phyloP scores from a whole-genome alignment of 2,113 vertebrate species.

The Oncorhynchus masou region DNA sequence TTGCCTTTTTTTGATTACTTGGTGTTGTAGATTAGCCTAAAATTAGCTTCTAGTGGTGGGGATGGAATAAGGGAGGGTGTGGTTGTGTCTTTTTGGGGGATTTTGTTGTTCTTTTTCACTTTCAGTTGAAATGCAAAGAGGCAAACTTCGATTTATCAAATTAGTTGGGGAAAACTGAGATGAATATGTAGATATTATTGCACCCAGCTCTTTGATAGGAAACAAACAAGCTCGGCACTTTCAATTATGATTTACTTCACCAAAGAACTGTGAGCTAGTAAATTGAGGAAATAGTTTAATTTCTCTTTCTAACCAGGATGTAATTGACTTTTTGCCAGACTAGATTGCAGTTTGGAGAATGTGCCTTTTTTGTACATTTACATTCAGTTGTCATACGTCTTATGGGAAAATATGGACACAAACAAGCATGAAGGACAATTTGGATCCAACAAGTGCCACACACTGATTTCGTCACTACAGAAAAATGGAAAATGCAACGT shows the following conservation, averaged over 20 bases:
- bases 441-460: constrained; percentile 92
- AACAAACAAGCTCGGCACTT: constrained; percentile 91
- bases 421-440: constrained; percentile 87
- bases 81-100: constrained; percentile 50
- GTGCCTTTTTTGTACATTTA: constrained; percentile 98
- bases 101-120: constrained; percentile 70
- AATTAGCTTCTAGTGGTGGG: constrained; percentile 61
- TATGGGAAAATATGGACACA: constrained; percentile 85
- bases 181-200: constrained; percentile 67
- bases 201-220: constrained; percentile 85
- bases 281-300: constrained; percentile 71
- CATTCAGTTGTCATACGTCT: constrained; percentile 81
- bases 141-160: constrained; percentile 84
- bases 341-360: constrained; percentile 90
- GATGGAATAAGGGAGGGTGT: constrained; percentile 19
- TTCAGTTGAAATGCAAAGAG: constrained; percentile 76
- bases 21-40: constrained; percentile 82
- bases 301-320: constrained; percentile 83
- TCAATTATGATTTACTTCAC: constrained; percentile 89
- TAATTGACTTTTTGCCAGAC: constrained; percentile 86
- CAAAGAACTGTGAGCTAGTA: constrained; percentile 93
- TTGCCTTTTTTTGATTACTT: constrained; percentile 80
- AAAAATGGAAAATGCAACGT: constrained; percentile 71
- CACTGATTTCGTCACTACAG: constrained; percentile 81
- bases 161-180: constrained; percentile 68